Percentiles rank a stretch among this genome's conserved stretches.
phyloP scores from a whole-genome alignment of 2,888 invertebrate species.

The Dugesia japonica region DNA sequence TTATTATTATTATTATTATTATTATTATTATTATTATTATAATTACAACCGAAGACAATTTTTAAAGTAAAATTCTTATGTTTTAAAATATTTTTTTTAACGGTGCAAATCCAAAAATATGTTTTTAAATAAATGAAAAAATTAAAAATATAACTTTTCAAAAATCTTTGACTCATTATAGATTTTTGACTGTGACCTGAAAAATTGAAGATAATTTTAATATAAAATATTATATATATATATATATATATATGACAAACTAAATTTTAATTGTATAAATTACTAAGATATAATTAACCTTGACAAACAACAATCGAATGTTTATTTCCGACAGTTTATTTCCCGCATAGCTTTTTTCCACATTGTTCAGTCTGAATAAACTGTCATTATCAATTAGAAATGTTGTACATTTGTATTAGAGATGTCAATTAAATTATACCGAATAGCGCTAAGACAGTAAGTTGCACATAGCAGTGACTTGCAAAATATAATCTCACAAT shows the following conservation, averaged over 20 bases:
- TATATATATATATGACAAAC: neutral
- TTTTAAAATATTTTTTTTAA: too few species aligned
- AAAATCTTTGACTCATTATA: too few species aligned
- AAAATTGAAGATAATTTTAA: too few species aligned
- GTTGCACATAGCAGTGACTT: neutral
- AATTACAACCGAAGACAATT: too few species aligned
- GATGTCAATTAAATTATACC: constrained; percentile 16
- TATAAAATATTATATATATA: neutral
- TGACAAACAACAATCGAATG: constrained; percentile 4
- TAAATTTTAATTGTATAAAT: constrained; percentile 11
- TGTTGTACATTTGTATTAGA: constrained; percentile 15
- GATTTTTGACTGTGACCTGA: too few species aligned
- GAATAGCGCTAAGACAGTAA: neutral
- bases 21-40: too few species aligned
- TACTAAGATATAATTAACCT: neutral
- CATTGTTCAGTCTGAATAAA: constrained; percentile 2
- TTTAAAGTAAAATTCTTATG: too few species aligned
- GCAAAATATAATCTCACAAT: neutral
- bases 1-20: neutral
- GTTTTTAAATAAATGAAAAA: too few species aligned
- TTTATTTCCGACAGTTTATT: constrained; percentile 20
- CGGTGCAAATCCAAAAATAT: too few species aligned
- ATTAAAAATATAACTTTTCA: too few species aligned
- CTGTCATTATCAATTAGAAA: constrained; percentile 16
- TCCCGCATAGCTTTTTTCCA: constrained; percentile 9